Conservation (phyloP, 2,113 vertebrate species). For the Thunnus maccoyii region DNA sequence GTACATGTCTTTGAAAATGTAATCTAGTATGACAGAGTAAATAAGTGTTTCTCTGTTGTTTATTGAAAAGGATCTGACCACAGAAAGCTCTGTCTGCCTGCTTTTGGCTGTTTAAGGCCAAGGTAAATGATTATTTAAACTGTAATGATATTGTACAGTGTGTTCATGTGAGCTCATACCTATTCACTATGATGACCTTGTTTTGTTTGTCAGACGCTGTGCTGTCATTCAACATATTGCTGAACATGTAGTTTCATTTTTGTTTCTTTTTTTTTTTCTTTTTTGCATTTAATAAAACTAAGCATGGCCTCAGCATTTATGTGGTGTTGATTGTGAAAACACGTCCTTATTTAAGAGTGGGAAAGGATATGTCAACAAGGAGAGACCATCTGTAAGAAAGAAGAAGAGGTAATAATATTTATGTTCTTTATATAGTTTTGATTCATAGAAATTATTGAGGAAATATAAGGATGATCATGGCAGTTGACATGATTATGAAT, state of each 20-base stretch:
- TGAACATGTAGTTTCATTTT: constrained; percentile 76
- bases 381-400: no score
- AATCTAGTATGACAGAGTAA: constrained; percentile 38
- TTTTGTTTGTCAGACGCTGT: constrained; percentile 85
- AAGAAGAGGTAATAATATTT: no score
- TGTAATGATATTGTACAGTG: constrained; percentile 86
- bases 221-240: constrained; percentile 87
- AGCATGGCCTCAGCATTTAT: constrained; percentile 89
- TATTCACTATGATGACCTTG: constrained; percentile 80
- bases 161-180: constrained; percentile 83
- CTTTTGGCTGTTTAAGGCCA: constrained; percentile 89
- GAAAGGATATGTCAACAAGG: background rate
- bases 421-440: no score
- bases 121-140: constrained; percentile 79
- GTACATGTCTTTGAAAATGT: constrained; percentile 76
- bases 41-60: constrained; percentile 59
- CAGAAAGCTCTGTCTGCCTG: constrained; percentile 70
- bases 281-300: constrained; percentile 92
- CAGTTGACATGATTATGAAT: no score
- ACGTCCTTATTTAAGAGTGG: background rate
- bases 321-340: background rate
- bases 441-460: no score
- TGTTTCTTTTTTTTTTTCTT: constrained; percentile 74
- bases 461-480: no score
- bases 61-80: constrained; percentile 55